Evolutionary conservation across 2,888 invertebrate genomes (phyloP), one percentile per base, ranked within the genome.

Genomic region (Lithosia quadra): DNA sequence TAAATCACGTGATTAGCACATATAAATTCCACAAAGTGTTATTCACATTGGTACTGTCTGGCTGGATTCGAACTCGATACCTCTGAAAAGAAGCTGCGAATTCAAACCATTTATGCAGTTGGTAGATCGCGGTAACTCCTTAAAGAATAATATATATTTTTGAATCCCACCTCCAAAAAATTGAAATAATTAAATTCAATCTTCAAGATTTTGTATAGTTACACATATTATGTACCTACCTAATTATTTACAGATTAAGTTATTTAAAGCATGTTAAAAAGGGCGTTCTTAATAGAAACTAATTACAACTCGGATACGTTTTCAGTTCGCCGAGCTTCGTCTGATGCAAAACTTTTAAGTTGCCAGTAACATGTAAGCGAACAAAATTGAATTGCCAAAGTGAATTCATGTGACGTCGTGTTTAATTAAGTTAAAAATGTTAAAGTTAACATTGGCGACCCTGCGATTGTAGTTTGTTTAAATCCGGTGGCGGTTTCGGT

Each of bases 341-440:
- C 34, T 13, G 9, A 49, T 21, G 21, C 24, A 24, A 59, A 61
- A 57, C 24, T 36, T 57, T 33, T 28, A 49, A 21, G 34, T 60
- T 36, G 56, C 67, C 63, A 63, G 49, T 58, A 65, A 63, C 67
- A 66, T 63, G 59, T 59, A 63, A 67, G 78, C 65, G 59, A 70
- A 55, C 15, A n/a, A 63, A 72, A 76, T 63, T 62, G 57, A 68
- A 68, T 70, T 77, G 62, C 67, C 15, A 65, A 77, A 73, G 53
- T 56, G 70, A 77, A 77, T 74, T 74, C 70, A 67, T 58, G 74
- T 58, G 70, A 68, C 71, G 72, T 66, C 36, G 64, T 74, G 72
- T 72, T 75, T 78, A 74, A 78, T 78, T 71, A 75, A 80, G 70
- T 77, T 78, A 74, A 78, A 78, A 78, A 77, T 77, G 43, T 43